Evolutionary conservation across 2,888 invertebrate species (phyloP), one percentile per base, ranked within the genome.

Genomic region (Asteroscopus sphinx): DNA sequence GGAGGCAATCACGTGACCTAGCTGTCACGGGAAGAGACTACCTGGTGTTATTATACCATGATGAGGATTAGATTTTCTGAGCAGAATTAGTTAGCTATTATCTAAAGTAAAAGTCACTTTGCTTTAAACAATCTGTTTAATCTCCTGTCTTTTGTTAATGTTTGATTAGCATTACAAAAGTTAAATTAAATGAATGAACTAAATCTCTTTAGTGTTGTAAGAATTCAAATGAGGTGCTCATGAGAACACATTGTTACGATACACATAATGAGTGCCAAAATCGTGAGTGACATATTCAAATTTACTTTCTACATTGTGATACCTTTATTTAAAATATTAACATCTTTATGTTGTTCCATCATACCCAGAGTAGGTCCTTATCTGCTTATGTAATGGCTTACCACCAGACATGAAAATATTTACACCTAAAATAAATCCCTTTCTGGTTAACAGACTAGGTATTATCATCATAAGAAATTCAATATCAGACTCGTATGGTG

Each of bases 201-300:
- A 52, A 53, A 74, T 55, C 42, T 67, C 52, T 44, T 42, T n/a
- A 32, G 15, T 66, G 51, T 56, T 30, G 49, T 47, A 58, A 63
- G 72, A 60, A 71, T 67, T 48, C 28, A 55, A 71, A 71, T 60
- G 49, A 66, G 44, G 25, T 41, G 51, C 30, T 48, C 41, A 48
- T 16, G 21, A 49, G 55, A 57, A 33, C 21, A 35, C 56, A 58
- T 70, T 69, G 67, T 70, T 52, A 53, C 35, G 21, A 42, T 39
- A 39, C 11, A 41, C 32, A 71, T 58, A 61, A 60, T 60, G 59
- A 49, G 57, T 55, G 46, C 45, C 69, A 54, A 68, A 73, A 53
- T 68, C 68, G 69, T 73, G 76, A 72, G 65, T 58, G 73, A 65
- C 73, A 72, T 65, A 72, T 59, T 72, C 48, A 72, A 63, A 62